phyloP scores from a whole-genome alignment of 2,888 invertebrate species.

The Yponomeuta malinellus region DNA sequence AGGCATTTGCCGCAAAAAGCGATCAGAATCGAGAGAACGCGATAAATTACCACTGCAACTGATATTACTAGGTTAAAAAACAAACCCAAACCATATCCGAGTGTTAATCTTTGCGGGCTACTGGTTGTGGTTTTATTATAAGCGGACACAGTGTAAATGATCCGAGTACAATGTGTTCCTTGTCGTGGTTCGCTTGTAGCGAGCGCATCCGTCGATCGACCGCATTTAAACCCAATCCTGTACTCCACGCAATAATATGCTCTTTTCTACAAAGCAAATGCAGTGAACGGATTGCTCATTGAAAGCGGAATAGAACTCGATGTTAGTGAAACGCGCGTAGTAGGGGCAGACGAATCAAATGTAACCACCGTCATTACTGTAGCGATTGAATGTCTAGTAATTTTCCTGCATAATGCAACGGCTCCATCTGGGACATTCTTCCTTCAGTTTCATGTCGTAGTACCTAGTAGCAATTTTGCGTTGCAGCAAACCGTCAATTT shows the following conservation, averaged over 20 bases:
- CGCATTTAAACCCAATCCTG: constrained; percentile 37
- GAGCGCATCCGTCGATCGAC: constrained; percentile 48
- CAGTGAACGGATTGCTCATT: background rate
- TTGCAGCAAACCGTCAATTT: background rate
- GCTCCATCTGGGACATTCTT: background rate
- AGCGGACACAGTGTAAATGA: constrained; percentile 38
- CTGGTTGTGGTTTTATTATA: background rate
- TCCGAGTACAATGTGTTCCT: constrained; percentile 51
- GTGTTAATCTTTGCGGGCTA: no score
- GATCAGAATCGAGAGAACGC: background rate
- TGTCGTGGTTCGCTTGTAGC: constrained; percentile 30
- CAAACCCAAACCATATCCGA: no score
- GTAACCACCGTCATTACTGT: background rate
- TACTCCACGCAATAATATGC: constrained; percentile 11
- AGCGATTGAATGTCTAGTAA: background rate
- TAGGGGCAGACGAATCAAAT: background rate
- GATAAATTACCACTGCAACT: no score
- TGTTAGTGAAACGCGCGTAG: background rate
- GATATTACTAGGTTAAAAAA: no score
- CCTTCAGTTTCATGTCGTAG: background rate
- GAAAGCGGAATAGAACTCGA: background rate
- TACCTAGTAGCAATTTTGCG: background rate
- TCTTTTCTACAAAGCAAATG: constrained; percentile 13
- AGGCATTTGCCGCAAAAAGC: background rate
- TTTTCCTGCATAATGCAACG: background rate